A percentile compares a stretch with the other conserved stretches of the same genome.
Evolutionary conservation across 2,797 vertebrate species (phyloP).

Genomic region (Enteromius paludinosus): DNA sequence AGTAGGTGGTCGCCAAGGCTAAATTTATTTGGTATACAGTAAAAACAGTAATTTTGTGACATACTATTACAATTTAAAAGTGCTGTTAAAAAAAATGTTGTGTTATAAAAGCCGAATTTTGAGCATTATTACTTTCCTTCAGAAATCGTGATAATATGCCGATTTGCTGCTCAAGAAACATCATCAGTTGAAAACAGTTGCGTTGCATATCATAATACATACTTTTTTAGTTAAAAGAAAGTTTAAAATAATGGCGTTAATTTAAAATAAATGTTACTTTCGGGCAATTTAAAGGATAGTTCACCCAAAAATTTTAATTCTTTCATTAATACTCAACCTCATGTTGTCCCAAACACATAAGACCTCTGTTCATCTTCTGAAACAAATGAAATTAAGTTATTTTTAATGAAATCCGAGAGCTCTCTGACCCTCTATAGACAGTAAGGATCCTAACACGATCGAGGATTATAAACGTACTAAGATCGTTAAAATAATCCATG

Average conservation of each 20-base stretch:
- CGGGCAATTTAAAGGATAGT: background rate
- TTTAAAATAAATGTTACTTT: background rate
- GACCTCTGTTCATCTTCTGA: too few species aligned
- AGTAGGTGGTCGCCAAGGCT: background rate
- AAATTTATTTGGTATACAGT: background rate
- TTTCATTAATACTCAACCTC: too few species aligned
- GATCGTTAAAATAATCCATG: too few species aligned
- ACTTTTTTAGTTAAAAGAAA: background rate
- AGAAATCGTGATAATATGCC: background rate
- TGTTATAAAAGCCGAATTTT: background rate
- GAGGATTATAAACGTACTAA: too few species aligned
- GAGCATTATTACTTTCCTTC: background rate
- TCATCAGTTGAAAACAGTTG: background rate
- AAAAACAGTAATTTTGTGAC: background rate
- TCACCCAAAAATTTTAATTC: too few species aligned
- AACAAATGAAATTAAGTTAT: too few species aligned
- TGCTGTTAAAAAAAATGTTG: background rate
- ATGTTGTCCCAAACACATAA: too few species aligned
- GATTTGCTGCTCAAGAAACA: background rate
- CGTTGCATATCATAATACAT: background rate
- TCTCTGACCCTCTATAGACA: too few species aligned
- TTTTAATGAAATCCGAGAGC: too few species aligned
- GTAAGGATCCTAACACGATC: too few species aligned
- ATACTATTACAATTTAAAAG: background rate
- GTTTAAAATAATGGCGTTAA: background rate